phyloP scores from a whole-genome alignment of 2,888 invertebrate genomes.

The Mythimna vitellina region DNA sequence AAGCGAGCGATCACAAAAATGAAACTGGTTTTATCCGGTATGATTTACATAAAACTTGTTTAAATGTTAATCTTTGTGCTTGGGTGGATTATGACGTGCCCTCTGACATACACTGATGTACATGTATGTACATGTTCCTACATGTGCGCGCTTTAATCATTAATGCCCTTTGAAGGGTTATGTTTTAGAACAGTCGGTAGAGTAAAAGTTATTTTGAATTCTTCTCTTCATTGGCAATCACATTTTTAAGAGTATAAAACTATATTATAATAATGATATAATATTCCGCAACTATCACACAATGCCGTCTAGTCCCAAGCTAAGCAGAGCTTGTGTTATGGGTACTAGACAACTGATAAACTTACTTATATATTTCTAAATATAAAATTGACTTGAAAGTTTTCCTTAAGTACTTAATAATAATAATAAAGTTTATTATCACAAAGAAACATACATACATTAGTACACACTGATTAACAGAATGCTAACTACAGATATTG shows the following conservation, averaged over 20 bases:
- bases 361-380: too few species aligned
- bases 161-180: conserved; percentile 59
- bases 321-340: too few species aligned
- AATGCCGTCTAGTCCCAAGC: too few species aligned
- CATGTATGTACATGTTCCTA: conserved; percentile 15
- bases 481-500: too few species aligned
- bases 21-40: conserved; percentile 76
- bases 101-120: conserved; percentile 70
- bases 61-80: conserved; percentile 88
- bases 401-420: too few species aligned
- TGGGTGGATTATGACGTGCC: conserved; percentile 84
- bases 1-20: conserved; percentile 78
- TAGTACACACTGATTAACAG: too few species aligned
- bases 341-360: too few species aligned
- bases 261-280: too few species aligned
- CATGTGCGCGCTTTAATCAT: conserved; percentile 63
- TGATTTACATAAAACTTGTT: conserved; percentile 90
- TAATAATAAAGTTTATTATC: too few species aligned
- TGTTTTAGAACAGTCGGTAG: conserved; percentile 57
- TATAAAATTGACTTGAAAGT: background rate
- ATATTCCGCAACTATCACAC: too few species aligned
- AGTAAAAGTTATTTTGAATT: conserved; percentile 50
- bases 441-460: too few species aligned
- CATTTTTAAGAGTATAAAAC: conserved; percentile 13
- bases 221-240: conserved; percentile 25